Evolutionary conservation across 2,113 vertebrate species (phyloP).

Genomic region (Rhynchopsitta pachyrhyncha): DNA sequence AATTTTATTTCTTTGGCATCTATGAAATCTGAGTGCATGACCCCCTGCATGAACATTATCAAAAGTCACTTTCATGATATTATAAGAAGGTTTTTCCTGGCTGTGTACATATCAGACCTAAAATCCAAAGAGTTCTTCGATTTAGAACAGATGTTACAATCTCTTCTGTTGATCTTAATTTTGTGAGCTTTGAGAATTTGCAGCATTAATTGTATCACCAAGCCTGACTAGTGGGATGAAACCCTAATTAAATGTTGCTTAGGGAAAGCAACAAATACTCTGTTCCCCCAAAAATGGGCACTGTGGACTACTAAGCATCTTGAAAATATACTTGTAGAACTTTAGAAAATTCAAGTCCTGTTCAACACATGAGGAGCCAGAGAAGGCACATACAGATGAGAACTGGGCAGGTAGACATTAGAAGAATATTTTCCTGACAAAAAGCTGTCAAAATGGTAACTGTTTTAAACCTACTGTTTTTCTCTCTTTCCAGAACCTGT

Average conservation of each 20-base stretch:
- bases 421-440: background rate
- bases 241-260: background rate
- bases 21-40: background rate
- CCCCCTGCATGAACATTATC: background rate
- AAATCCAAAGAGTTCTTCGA: background rate
- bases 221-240: background rate
- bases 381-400: background rate
- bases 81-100: background rate
- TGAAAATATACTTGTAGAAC: background rate
- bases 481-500: background rate
- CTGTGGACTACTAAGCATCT: background rate
- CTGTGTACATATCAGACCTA: background rate
- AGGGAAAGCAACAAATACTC: background rate
- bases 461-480: background rate
- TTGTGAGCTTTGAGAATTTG: background rate
- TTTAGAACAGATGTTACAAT: slow-evolving; percentile 6
- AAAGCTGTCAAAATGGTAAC: background rate
- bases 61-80: background rate
- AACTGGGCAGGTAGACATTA: background rate
- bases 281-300: background rate
- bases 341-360: background rate
- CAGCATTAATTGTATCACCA: background rate
- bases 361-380: background rate
- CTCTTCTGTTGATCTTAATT: background rate
- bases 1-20: background rate